phyloP scores from a whole-genome alignment of 2,113 vertebrate genomes.

The Zapornia atra region DNA sequence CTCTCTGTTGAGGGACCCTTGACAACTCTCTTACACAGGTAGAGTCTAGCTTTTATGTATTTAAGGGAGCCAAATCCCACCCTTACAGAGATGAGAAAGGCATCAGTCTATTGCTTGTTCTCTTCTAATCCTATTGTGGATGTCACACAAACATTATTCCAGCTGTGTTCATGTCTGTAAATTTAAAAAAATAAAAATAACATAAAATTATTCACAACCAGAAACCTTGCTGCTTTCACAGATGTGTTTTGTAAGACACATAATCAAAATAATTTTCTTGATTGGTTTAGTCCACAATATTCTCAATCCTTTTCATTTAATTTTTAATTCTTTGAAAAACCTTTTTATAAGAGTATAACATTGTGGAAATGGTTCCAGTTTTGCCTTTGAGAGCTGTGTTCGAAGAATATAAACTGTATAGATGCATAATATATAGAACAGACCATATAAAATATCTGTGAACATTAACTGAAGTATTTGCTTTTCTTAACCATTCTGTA shows the following conservation, averaged over 20 bases:
- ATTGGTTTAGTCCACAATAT: neutral
- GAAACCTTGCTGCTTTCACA: neutral
- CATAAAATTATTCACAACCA: neutral
- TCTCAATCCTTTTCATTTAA: neutral
- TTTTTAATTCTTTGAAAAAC: neutral
- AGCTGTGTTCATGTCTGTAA: neutral
- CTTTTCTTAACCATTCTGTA: neutral
- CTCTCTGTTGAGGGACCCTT: conserved; percentile 43
- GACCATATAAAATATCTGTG: neutral
- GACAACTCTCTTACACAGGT: conserved; percentile 7
- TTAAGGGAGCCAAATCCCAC: neutral
- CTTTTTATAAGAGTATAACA: neutral
- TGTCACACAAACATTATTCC: neutral
- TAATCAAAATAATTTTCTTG: neutral
- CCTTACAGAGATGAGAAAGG: neutral
- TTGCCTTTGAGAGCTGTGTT: neutral
- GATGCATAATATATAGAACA: neutral
- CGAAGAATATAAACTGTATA: neutral
- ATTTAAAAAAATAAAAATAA: neutral
- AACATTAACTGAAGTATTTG: neutral
- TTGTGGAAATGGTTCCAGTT: neutral
- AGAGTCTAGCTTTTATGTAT: neutral
- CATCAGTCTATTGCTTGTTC: neutral
- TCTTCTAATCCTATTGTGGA: neutral
- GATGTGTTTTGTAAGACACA: neutral